phyloP scores from a whole-genome alignment of 2,113 vertebrate genomes.

The Cavia porcellus region DNA sequence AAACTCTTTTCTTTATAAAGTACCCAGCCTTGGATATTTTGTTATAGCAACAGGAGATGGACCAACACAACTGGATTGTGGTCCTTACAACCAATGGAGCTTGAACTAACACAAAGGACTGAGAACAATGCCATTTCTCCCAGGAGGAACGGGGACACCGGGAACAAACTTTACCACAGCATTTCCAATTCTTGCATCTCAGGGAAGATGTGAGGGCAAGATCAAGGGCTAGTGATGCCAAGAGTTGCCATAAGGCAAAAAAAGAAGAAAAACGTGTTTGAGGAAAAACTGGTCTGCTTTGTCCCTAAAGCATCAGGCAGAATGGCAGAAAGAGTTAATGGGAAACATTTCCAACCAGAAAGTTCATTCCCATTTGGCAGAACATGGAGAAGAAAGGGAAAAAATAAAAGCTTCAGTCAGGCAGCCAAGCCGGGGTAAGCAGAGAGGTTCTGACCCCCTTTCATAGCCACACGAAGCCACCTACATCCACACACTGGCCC shows the following conservation, averaged over 20 bases:
- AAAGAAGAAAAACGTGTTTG: neutral
- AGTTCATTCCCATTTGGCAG: neutral
- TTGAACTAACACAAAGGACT: neutral
- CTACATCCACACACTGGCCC: constrained; percentile 66
- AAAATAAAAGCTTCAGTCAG: neutral
- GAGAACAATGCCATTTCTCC: neutral
- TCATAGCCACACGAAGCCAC: neutral
- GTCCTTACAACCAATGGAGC: neutral
- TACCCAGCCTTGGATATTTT: neutral
- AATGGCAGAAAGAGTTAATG: neutral
- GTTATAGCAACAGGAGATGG: neutral
- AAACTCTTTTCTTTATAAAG: neutral
- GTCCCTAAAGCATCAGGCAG: neutral
- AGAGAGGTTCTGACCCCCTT: neutral
- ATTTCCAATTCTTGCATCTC: neutral
- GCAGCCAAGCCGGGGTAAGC: neutral
- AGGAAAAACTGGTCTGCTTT: constrained; percentile 17
- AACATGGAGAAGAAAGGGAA: neutral
- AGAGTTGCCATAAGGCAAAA: neutral
- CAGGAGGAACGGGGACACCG: neutral
- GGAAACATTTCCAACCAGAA: neutral
- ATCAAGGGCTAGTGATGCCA: neutral
- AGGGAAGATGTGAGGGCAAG: neutral
- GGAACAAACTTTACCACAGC: neutral
- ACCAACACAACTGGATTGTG: neutral